These are phyloP conservation scores for Coremacera marginata DNA, from an alignment of 2,888 invertebrate species.

Conservation along the genomic window DNA sequence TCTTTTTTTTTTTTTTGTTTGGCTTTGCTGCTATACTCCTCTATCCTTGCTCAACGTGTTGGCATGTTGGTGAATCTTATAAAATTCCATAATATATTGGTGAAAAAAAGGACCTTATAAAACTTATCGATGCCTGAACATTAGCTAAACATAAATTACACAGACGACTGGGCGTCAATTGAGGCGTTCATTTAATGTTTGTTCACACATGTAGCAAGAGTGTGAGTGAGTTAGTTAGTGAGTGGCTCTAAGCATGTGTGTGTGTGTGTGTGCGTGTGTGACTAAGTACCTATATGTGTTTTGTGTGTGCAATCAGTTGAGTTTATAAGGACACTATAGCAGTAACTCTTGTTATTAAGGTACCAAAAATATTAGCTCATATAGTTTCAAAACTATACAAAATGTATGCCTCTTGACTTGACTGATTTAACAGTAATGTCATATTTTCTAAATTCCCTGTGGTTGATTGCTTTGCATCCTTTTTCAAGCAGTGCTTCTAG, in stretches of 20 bases:
- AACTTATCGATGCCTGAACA: constrained; percentile 65
- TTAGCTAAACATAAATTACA: constrained; percentile 66
- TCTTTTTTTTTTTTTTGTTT: too few relatives aligned
- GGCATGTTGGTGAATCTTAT: constrained; percentile 21
- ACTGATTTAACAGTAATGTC: too few relatives aligned
- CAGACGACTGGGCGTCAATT: constrained; percentile 62
- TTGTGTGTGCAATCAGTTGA: not conserved
- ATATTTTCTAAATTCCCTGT: too few relatives aligned
- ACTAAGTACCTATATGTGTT: too few relatives aligned
- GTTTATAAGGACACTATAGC: too few relatives aligned
- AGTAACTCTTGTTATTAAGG: too few relatives aligned
- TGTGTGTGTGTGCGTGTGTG: not conserved
- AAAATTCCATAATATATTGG: constrained; percentile 15
- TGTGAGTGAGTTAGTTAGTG: too few relatives aligned
- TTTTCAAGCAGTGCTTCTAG: too few relatives aligned
- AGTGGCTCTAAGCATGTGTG: not conserved
- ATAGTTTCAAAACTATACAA: too few relatives aligned
- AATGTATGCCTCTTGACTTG: too few relatives aligned
- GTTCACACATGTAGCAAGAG: constrained; percentile 53
- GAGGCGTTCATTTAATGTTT: constrained; percentile 64
- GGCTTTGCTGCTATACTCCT: not conserved
- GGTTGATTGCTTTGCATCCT: too few relatives aligned
- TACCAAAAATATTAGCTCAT: too few relatives aligned
- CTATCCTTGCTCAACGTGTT: constrained; percentile 16
- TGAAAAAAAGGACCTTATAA: constrained; percentile 44